phyloP scores from a whole-genome alignment of 2,888 invertebrate species.

The Steromphala cineraria region DNA sequence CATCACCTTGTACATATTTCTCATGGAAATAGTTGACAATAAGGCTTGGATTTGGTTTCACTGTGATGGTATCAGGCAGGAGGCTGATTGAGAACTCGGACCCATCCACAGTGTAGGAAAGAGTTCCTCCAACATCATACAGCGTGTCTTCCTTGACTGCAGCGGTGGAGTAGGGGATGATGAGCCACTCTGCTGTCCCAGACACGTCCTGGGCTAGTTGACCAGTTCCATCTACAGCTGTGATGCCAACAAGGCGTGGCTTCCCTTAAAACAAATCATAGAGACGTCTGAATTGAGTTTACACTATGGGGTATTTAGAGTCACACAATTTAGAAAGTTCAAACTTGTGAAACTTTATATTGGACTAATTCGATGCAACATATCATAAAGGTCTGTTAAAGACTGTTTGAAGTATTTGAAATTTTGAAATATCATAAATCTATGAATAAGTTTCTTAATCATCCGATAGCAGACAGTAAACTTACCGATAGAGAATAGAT shows the following conservation, averaged over 20 bases:
- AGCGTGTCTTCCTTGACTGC: constrained; percentile 46
- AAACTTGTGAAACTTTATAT: no score
- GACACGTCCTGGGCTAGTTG: constrained; percentile 33
- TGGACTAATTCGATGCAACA: no score
- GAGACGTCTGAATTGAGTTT: no score
- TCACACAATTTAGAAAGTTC: no score
- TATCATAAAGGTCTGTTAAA: no score
- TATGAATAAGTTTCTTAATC: no score
- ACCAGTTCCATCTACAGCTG: constrained; percentile 49
- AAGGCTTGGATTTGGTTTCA: constrained; percentile 57
- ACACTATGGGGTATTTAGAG: no score
- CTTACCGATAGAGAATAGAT: constrained; percentile 46
- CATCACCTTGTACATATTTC: constrained; percentile 55
- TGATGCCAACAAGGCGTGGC: constrained; percentile 43
- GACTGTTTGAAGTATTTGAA: no score
- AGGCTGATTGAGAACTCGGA: constrained; percentile 48
- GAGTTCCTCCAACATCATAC: constrained; percentile 54
- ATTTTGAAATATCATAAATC: no score
- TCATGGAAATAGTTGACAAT: constrained; percentile 57
- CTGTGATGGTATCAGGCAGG: constrained; percentile 57
- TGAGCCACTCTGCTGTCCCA: constrained; percentile 52
- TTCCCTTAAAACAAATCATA: constrained; percentile 32
- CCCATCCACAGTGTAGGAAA: constrained; percentile 53
- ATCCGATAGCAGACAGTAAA: background rate
- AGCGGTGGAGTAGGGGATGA: constrained; percentile 54